Percentiles rank a stretch among this genome's conserved stretches.
phyloP scores from a whole-genome alignment of 2,113 vertebrate species.

The Myanophis thanlyinensis region DNA sequence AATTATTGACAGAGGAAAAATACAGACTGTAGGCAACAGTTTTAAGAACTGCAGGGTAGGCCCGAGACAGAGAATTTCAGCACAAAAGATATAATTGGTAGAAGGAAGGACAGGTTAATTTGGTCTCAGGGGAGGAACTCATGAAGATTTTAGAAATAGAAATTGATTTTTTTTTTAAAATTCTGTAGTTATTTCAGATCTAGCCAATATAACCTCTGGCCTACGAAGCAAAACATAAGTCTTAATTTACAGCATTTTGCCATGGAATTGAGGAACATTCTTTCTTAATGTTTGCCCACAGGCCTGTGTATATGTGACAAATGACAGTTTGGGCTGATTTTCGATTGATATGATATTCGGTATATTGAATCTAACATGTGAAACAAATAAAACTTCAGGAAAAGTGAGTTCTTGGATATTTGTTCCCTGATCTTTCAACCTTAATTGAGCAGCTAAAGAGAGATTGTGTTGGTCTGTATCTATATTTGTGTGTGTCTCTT shows the following conservation, averaged over 20 bases:
- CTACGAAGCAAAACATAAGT: not conserved
- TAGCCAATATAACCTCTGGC: not conserved
- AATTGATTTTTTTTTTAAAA: not conserved
- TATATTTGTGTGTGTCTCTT: not conserved
- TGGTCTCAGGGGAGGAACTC: not conserved
- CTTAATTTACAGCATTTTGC: not conserved
- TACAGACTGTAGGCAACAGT: not conserved
- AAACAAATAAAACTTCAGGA: not conserved
- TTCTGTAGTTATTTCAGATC: not conserved
- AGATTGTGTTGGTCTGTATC: not conserved
- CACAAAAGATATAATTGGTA: not conserved
- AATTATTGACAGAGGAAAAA: not conserved
- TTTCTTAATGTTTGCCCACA: not conserved
- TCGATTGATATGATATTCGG: not conserved
- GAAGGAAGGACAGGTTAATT: not conserved
- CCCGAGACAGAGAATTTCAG: slow-evolving; percentile 19
- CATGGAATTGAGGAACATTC: not conserved
- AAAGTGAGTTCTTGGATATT: not conserved
- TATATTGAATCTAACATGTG: not conserved
- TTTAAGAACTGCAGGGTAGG: slow-evolving; percentile 8
- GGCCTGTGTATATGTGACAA: not conserved
- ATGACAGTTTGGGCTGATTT: not conserved
- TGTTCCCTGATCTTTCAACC: not conserved
- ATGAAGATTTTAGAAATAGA: not conserved
- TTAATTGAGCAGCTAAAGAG: not conserved